phyloP scores from a whole-genome alignment of 2,797 vertebrate genomes.

The Scolopax bukidnonensis region DNA sequence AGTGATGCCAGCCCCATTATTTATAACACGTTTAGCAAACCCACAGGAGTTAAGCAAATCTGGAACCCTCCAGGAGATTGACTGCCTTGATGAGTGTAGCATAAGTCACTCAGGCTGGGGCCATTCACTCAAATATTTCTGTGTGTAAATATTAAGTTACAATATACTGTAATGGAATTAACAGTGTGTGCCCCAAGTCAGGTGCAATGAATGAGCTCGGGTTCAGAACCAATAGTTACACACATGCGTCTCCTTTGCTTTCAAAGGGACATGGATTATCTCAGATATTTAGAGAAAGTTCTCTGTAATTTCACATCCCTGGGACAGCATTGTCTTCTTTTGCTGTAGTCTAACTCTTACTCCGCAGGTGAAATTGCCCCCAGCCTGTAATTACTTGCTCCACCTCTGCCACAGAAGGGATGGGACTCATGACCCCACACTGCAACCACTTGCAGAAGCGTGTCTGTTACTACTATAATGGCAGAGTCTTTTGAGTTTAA shows the following conservation, averaged over 20 bases:
- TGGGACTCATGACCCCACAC: not conserved
- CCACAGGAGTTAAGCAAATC: slow-evolving; percentile 45
- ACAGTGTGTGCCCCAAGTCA: slow-evolving; percentile 48
- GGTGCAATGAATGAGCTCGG: slow-evolving; percentile 5
- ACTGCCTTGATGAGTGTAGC: slow-evolving; percentile 61
- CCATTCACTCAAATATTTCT: slow-evolving; percentile 58
- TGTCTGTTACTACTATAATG: not conserved
- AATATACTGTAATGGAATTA: slow-evolving; percentile 60
- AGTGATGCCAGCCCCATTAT: slow-evolving; percentile 40
- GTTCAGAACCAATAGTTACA: not conserved
- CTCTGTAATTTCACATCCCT: not conserved
- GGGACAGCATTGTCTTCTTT: not conserved
- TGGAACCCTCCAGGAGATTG: slow-evolving; percentile 53
- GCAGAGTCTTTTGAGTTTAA: not conserved
- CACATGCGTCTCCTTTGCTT: not conserved
- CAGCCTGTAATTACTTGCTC: not conserved
- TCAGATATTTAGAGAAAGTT: not conserved
- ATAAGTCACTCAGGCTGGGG: slow-evolving; percentile 54
- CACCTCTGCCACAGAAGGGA: not conserved
- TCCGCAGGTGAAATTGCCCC: not conserved
- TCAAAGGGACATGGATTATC: not conserved
- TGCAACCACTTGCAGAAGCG: not conserved
- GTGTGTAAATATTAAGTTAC: slow-evolving; percentile 65
- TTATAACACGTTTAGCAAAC: slow-evolving; percentile 47
- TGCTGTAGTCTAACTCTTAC: not conserved